Evolutionary conservation across 2,113 vertebrate species (phyloP), one percentile per base, ranked within the genome.

Genomic region (Perca fluviatilis): DNA sequence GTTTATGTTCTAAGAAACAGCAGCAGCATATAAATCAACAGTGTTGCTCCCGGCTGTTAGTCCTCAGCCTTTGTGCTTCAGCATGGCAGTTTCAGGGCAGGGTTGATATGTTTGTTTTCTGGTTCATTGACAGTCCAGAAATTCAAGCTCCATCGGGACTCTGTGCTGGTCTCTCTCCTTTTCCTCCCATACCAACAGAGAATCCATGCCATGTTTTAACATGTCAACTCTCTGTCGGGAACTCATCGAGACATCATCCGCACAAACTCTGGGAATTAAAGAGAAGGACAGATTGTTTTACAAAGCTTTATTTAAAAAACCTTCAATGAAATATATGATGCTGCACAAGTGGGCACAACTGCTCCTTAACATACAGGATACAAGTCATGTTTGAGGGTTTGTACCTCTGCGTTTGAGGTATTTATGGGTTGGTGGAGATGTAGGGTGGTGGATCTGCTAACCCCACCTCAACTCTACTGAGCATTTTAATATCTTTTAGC

Each of bases 171-270:
- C 68, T 67, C 60, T 63, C 40, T 60, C 25, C 54, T 63, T 46
- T 40, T 79, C 27, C 49, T 64, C 53, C 47, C 50, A 23, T 12
- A 30, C 9, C 62, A 46, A 49, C 57, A 57, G 43, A 57, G 49
- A 57, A 56, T 68, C 77, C 71, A 50, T 1, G 71, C 36, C 27
- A 10, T 43, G 51, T 25, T 67, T 43, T n/a, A 15, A 36, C 30
- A 21, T 43, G 36, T 49, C 0, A 2, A 15, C 16, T 47, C 11
- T 72, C 46, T 12, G 23, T 43, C 61, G 27, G 60, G 30, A n/a
- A 78, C 91, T 98, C 96, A 99, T 87, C 98, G 98, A 79, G 98
- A 99, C 98, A 99, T 98, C 98, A 99, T 99, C 88, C 97, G 95
- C 80, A 99, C 98, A 92, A 99, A 99, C 88, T 99, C 98, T 99